These are phyloP conservation scores for Andrena trimmerana DNA, from an alignment of 2,888 invertebrate genomes.

Conservation along the genomic window DNA sequence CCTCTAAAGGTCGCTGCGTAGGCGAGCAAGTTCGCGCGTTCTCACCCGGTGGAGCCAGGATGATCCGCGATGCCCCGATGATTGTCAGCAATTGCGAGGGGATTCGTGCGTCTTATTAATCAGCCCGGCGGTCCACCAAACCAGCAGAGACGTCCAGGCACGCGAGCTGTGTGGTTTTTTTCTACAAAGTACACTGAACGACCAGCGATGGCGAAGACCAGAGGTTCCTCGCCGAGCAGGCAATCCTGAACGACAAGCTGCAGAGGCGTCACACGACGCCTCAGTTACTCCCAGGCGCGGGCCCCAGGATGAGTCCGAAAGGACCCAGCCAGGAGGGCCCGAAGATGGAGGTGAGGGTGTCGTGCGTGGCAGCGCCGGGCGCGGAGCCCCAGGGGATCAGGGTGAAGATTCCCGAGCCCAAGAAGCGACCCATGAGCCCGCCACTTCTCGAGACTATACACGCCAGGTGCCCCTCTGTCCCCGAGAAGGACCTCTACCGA, in stretches of 20 bases:
- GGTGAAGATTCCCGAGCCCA: conserved; percentile 82
- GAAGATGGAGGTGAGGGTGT: conserved; percentile 82
- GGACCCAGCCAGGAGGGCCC: conserved; percentile 78
- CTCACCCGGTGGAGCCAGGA: not conserved
- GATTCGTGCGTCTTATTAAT: not conserved
- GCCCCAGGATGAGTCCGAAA: conserved; percentile 81
- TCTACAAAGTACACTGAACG: not conserved
- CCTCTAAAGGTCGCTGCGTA: not conserved
- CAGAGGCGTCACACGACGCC: conserved; percentile 79
- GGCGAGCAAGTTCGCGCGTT: conserved; percentile 7
- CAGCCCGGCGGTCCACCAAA: not conserved
- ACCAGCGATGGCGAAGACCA: not conserved
- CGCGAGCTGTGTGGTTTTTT: not conserved
- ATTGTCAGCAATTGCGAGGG: not conserved
- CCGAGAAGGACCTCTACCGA: conserved; percentile 82
- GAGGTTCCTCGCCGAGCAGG: not conserved
- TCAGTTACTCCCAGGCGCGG: conserved; percentile 43
- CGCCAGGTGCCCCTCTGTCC: conserved; percentile 79
- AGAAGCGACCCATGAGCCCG: conserved; percentile 79
- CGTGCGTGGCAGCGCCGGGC: conserved; percentile 80
- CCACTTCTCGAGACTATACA: conserved; percentile 71
- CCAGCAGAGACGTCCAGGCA: not conserved
- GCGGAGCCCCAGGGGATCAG: conserved; percentile 81
- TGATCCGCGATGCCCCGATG: not conserved
- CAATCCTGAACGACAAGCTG: conserved; percentile 77